phyloP scores from a whole-genome alignment of 2,797 vertebrate genomes.

The Darevskia nairensis region DNA sequence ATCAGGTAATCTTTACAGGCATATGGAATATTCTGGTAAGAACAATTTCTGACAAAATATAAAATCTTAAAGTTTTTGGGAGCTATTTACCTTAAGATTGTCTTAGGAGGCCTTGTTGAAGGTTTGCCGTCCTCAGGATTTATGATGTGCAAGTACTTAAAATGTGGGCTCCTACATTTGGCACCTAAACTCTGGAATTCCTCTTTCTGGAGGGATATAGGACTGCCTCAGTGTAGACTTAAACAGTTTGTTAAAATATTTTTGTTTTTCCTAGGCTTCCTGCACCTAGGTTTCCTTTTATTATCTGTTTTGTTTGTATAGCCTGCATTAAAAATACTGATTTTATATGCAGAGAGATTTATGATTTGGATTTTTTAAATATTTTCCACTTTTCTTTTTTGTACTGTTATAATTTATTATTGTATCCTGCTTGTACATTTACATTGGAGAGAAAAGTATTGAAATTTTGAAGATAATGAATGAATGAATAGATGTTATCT shows the following conservation, averaged over 20 bases:
- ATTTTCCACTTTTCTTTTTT: background rate
- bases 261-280: background rate
- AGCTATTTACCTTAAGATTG: background rate
- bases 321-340: background rate
- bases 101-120: background rate
- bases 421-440: background rate
- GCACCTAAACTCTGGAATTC: background rate
- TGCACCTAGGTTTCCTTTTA: background rate
- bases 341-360: background rate
- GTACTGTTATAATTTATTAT: background rate
- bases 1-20: slow-evolving; percentile 73
- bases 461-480: background rate
- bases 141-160: background rate
- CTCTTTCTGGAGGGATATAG: background rate
- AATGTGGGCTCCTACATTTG: background rate
- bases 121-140: background rate
- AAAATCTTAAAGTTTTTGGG: background rate
- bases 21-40: background rate
- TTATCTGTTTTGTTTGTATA: background rate
- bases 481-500: background rate
- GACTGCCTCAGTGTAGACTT: background rate
- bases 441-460: background rate
- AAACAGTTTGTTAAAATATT: background rate
- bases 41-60: slow-evolving; percentile 1
- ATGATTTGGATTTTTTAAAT: background rate